phyloP scores from a whole-genome alignment of 2,113 vertebrate genomes.

The Gopherus evgoodei region DNA sequence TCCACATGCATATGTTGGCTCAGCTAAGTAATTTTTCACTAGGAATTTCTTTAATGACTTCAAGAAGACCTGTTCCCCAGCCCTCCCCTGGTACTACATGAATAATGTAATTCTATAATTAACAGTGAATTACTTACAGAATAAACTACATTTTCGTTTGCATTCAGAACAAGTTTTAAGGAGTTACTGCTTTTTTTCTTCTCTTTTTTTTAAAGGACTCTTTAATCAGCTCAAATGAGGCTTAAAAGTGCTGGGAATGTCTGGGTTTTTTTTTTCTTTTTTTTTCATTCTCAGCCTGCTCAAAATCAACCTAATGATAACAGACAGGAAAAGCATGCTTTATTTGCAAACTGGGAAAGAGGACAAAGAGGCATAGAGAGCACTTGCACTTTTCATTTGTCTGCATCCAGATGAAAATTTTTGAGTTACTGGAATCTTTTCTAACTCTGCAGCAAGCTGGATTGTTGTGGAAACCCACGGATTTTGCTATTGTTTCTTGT shows the following conservation, averaged over 20 bases:
- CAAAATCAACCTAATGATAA: slow-evolving; percentile 71
- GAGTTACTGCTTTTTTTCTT: slow-evolving; percentile 47
- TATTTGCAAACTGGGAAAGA: slow-evolving; percentile 27
- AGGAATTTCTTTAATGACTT: slow-evolving; percentile 59
- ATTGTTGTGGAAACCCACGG: not conserved
- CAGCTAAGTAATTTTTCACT: slow-evolving; percentile 49
- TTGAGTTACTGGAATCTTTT: not conserved
- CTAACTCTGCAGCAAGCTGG: accelerated
- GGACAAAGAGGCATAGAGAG: not conserved
- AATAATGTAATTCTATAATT: slow-evolving; percentile 59
- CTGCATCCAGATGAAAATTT: not conserved
- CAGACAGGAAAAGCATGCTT: slow-evolving; percentile 58
- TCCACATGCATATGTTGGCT: not conserved
- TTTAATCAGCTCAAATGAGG: slow-evolving; percentile 78
- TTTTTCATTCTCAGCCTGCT: slow-evolving; percentile 71
- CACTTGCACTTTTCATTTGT: not conserved
- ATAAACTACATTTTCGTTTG: slow-evolving; percentile 43
- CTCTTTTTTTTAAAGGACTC: slow-evolving; percentile 33
- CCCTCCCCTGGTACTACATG: not conserved
- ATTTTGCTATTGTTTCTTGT: not conserved
- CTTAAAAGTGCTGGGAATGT: slow-evolving; percentile 70
- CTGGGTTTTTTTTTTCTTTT: slow-evolving; percentile 64
- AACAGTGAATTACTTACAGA: slow-evolving; percentile 55
- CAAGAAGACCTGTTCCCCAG: slow-evolving; percentile 37
- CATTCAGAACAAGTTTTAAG: slow-evolving; percentile 45